phyloP scores from a whole-genome alignment of 1,140 invertebrate species.

The Rhizoglyphus robini region DNA sequence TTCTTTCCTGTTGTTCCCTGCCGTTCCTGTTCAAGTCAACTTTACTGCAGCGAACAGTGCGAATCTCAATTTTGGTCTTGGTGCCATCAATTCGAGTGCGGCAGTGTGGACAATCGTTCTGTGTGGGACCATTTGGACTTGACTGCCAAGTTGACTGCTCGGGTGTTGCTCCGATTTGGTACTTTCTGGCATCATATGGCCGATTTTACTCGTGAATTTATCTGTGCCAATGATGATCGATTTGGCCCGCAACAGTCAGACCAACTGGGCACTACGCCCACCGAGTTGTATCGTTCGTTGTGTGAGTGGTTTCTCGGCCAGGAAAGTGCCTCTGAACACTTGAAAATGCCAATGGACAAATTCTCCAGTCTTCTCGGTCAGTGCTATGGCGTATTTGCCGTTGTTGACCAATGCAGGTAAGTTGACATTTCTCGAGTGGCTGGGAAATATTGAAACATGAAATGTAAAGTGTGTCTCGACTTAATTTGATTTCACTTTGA shows the following conservation, averaged over 20 bases:
- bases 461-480: no score
- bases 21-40: background rate
- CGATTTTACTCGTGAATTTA: background rate
- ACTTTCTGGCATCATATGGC: background rate
- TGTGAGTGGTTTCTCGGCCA: background rate
- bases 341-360: background rate
- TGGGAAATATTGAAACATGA: no score
- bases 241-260: background rate
- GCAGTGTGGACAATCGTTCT: background rate
- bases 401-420: background rate
- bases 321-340: background rate
- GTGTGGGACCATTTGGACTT: background rate
- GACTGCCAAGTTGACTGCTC: background rate
- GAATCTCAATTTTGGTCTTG: background rate
- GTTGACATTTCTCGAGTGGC: no score
- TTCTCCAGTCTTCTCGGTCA: background rate
- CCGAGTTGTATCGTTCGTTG: background rate
- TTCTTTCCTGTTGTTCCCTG: background rate
- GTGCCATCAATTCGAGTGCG: background rate
- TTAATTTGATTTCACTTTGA: background rate
- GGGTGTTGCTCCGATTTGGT: background rate
- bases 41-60: background rate
- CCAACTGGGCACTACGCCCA: background rate
- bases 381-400: background rate
- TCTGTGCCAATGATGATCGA: background rate